phyloP scores from a whole-genome alignment of 2,797 vertebrate species.

The Premnoplex brunnescens region DNA sequence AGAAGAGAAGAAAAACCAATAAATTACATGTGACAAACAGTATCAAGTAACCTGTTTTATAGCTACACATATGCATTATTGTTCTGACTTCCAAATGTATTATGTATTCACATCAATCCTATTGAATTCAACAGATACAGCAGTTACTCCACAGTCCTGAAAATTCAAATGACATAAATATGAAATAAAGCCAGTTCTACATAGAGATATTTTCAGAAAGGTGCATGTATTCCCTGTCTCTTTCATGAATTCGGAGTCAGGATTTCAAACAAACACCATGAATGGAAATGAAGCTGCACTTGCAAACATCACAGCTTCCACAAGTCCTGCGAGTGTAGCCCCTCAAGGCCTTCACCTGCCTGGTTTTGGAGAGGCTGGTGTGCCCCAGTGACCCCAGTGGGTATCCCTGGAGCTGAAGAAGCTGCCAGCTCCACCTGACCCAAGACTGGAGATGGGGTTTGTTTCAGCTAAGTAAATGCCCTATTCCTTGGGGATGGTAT shows the following conservation, averaged over 20 bases:
- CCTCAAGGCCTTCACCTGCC: neutral
- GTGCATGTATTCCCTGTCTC: neutral
- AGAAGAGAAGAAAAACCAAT: conserved; percentile 10
- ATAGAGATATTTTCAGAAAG: neutral
- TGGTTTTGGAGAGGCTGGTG: neutral
- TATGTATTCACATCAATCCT: neutral
- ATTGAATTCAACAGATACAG: neutral
- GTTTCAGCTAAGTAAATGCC: conserved; percentile 4
- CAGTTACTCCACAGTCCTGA: neutral
- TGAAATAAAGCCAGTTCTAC: neutral
- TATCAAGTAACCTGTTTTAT: conserved; percentile 45
- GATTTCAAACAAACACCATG: neutral
- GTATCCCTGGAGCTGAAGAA: conserved; percentile 20
- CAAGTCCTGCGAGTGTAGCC: neutral
- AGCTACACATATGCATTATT: neutral
- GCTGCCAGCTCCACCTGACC: neutral
- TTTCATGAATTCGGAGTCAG: neutral
- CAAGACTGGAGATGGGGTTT: neutral
- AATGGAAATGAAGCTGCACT: neutral
- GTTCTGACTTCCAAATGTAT: conserved; percentile 7
- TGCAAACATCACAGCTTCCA: neutral
- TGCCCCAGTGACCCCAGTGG: neutral
- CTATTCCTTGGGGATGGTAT: neutral
- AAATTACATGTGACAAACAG: conserved; percentile 34
- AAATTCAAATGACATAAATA: neutral